Percentiles rank a stretch among this genome's conserved stretches.
Evolutionary conservation across 1,140 invertebrate genomes (phyloP).

Genomic region (Lepidurus packardi): DNA sequence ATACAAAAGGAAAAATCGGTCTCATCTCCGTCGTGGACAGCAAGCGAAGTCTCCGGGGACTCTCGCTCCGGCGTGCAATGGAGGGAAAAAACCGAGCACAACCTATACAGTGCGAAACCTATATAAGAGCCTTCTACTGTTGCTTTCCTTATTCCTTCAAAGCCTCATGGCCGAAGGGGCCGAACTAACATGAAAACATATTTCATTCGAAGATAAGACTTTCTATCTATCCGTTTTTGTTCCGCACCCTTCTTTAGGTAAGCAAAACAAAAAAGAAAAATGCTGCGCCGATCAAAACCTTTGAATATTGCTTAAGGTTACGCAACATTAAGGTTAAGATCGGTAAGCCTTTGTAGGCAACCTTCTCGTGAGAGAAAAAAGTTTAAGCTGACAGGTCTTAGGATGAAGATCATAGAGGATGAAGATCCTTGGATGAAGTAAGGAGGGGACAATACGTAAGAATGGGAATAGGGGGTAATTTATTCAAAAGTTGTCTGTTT

Average conservation of each 20-base stretch:
- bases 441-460: no score
- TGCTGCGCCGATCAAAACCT: neutral
- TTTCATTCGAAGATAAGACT: slow-evolving; percentile 15
- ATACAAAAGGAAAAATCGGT: slow-evolving; percentile 22
- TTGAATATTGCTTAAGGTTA: neutral
- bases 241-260: neutral
- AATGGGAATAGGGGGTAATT: no score
- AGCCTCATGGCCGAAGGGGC: neutral
- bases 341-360: no score
- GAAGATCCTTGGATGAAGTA: no score
- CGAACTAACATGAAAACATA: neutral
- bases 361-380: no score
- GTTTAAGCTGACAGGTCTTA: no score
- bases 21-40: slow-evolving; percentile 13
- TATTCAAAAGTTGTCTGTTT: no score
- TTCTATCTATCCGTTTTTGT: neutral
- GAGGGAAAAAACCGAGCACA: neutral
- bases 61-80: neutral
- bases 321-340: neutral
- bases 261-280: neutral
- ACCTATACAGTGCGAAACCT: slow-evolving; percentile 21
- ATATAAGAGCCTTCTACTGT: neutral
- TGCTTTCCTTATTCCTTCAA: neutral
- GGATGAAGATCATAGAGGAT: no score
- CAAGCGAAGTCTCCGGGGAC: slow-evolving; percentile 14